Evolutionary conservation across 2,888 invertebrate species (phyloP), one percentile per base, ranked within the genome.

Genomic region (Synanthedon andrenaeformis): DNA sequence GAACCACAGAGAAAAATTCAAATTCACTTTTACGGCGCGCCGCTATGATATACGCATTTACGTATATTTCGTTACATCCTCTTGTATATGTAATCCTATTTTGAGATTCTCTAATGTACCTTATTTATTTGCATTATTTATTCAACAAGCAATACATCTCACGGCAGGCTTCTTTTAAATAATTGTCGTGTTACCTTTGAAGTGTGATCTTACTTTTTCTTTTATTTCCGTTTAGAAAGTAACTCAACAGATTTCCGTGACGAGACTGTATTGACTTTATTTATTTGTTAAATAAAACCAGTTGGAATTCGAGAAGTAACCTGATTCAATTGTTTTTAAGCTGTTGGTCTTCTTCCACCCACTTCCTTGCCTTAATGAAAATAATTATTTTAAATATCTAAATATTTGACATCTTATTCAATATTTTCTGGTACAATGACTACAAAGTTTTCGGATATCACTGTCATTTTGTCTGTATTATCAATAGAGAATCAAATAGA

Each of bases 1-100:
- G 64, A 63, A 58, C 65, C 62, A 74, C 70, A 76, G 70, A 65
- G 66, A 69, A 71, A 72, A 67, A 72, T 72, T 72, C 66, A 69
- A 73, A 78, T 74, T 70, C 64, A 60, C 61, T 72, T 74, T 66
- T 62, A 65, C 62, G 67, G 65, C 60, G 64, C 60, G 64, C 59
- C 62, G 64, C 74, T 70, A 70, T 70, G 72, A 66, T 67, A 69
- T 69, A 67, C 70, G 62, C 57, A 59, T 64, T 62, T 64, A 63
- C 67, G 65, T 66, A 63, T 65, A 62, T 69, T 67, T 62, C 61
- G 59, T 61, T 62, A 61, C 59, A 57, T 56, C 55, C 62, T 57
- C 58, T 55, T 57, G 57, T 58, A 35, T 62, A 52, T 58, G 55
- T 65, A 69, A 65, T 65, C 61, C 62, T 62, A 64, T 67, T 66